Evolutionary conservation across 2,797 vertebrate species (phyloP).

Genomic region (Acanthurus lineatus): DNA sequence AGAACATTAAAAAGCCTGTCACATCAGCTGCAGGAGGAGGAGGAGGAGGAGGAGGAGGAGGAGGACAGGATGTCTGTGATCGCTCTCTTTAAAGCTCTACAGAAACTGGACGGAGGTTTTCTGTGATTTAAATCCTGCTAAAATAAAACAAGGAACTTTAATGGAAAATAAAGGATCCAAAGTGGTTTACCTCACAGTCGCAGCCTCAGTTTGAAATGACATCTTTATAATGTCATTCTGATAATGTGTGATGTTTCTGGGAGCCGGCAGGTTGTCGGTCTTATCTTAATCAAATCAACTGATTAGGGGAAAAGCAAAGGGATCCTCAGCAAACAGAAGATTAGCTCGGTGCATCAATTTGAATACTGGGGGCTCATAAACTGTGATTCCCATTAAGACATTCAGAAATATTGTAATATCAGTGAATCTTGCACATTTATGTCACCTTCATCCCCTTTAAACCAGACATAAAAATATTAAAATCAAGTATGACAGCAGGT

Average conservation of each 20-base stretch:
- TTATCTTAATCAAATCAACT: neutral
- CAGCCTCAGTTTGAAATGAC: neutral
- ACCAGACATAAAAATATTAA: neutral
- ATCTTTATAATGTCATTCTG: neutral
- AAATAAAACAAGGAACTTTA: neutral
- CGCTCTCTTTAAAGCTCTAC: constrained; percentile 24
- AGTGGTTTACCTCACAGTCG: neutral
- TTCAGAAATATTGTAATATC: no score
- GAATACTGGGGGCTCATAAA: no score
- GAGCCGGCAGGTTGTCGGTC: no score
- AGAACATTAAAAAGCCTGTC: constrained; percentile 60
- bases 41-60: neutral
- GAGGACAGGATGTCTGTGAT: constrained; percentile 11
- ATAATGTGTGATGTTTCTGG: constrained; percentile 5
- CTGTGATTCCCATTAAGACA: no score
- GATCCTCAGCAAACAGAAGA: neutral
- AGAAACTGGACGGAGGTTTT: neutral
- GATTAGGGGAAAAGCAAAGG: neutral
- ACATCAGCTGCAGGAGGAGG: constrained; percentile 15
- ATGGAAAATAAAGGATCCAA: constrained; percentile 1
- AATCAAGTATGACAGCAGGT: no score
- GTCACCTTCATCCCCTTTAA: neutral
- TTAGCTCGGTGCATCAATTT: no score
- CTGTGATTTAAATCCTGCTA: constrained; percentile 14
- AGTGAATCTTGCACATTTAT: neutral